phyloP scores from a whole-genome alignment of 2,888 invertebrate genomes.

The Cosmia trapezina region DNA sequence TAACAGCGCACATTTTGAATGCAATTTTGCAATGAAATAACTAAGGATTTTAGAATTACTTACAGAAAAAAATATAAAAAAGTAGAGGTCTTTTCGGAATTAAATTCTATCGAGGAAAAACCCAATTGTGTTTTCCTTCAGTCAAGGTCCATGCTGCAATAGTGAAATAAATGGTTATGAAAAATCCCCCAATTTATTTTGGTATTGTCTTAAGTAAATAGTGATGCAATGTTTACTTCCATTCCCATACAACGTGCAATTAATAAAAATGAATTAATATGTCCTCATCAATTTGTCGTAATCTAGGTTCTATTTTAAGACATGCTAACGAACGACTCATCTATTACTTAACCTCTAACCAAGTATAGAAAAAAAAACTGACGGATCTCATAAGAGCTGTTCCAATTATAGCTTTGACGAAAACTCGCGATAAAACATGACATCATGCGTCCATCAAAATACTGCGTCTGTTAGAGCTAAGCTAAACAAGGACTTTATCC shows the following conservation, averaged over 20 bases:
- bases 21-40: too few relatives aligned
- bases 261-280: slow-evolving; percentile 51
- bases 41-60: too few relatives aligned
- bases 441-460: slow-evolving; percentile 23
- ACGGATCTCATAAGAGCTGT: slow-evolving; percentile 1
- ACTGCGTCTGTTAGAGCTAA: slow-evolving; percentile 2
- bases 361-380: slow-evolving; percentile 10
- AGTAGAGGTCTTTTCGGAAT: too few relatives aligned
- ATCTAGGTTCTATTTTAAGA: slow-evolving; percentile 49
- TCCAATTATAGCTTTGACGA: slow-evolving; percentile 29
- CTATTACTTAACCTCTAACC: slow-evolving; percentile 1
- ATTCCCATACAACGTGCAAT: slow-evolving; percentile 9
- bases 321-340: slow-evolving; percentile 16
- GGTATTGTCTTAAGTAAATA: too few relatives aligned
- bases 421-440: slow-evolving; percentile 24
- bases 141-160: too few relatives aligned
- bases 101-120: too few relatives aligned
- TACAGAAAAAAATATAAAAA: too few relatives aligned
- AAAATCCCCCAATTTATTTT: too few relatives aligned
- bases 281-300: slow-evolving; percentile 49
- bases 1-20: too few relatives aligned
- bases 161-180: too few relatives aligned
- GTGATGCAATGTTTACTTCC: slow-evolving; percentile 36
- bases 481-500: slow-evolving; percentile 11
- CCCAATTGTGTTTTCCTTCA: too few relatives aligned